Conservation (phyloP, 92 coral and sea anemone species). For the Phenganax subtilis region DNA sequence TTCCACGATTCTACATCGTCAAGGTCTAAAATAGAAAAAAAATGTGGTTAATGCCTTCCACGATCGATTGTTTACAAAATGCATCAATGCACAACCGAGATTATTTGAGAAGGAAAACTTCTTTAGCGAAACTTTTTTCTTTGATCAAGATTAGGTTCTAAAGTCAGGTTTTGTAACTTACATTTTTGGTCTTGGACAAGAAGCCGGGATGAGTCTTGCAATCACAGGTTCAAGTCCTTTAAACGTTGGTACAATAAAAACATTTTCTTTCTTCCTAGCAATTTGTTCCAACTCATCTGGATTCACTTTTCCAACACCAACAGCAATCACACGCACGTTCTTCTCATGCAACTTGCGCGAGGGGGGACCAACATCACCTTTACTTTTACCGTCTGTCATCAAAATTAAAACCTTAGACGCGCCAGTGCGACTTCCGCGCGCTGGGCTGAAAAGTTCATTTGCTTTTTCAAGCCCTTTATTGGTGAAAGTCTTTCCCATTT, state of each 20-base stretch:
- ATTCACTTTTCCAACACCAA: conserved; percentile 23
- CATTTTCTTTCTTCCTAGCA: conserved; percentile 20
- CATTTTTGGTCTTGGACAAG: conserved; percentile 25
- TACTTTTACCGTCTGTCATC: conserved; percentile 30
- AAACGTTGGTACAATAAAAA: conserved; percentile 12
- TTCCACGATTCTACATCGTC: background rate
- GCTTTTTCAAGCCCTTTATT: conserved; percentile 19
- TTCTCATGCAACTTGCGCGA: conserved; percentile 12
- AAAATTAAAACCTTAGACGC: conserved; percentile 29
- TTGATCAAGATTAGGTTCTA: too few species aligned
- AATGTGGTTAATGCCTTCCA: background rate
- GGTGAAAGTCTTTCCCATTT: conserved; percentile 17
- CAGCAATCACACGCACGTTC: conserved; percentile 9
- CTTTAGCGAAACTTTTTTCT: too few species aligned
- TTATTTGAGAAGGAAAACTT: background rate
- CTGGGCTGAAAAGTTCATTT: conserved; percentile 11
- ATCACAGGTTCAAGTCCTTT: conserved; percentile 31
- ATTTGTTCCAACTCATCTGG: background rate
- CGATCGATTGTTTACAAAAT: background rate
- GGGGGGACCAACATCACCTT: background rate
- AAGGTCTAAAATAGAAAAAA: conserved; percentile 4
- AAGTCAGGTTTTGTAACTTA: background rate
- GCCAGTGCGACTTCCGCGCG: conserved; percentile 12
- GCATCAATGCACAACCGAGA: background rate
- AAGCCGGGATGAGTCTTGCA: conserved; percentile 30